Evolutionary conservation across 1,140 invertebrate genomes (phyloP), one percentile per base, ranked within the genome.

Genomic region (Bombus haemorrhoidalis): DNA sequence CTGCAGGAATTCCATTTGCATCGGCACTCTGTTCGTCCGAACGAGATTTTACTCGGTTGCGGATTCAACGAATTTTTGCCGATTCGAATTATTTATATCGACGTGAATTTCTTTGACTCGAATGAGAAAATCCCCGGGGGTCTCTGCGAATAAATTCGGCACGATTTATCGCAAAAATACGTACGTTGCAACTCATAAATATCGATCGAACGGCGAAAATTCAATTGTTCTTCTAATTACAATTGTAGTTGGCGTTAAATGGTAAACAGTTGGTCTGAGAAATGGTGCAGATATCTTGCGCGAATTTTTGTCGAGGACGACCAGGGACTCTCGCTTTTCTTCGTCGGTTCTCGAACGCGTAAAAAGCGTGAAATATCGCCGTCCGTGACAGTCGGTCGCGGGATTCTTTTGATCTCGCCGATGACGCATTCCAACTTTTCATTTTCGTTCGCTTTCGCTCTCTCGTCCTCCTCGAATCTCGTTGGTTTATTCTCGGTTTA

Each of bases 321-420:
- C 3, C 66, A 1, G 57, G 39, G 75, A 79, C 87, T 72, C 71
- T 78, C 85, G 75, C 25, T 66, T 83, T 62, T 83, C 66, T 39
- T 86, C 57, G 83, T 53, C 76, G 12, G 41, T 76, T 75, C 75
- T 34, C 64, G 75, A 89, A 87, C 83, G 79, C 71, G 76, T 69
- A 87, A 86, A 89, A 89, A 89, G 57, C 72, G 75, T 83, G 85
- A 92, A 87, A 88, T 90, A 85, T 69, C 66, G 32, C 62, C 71
- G 85, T 72, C 81, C 82, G 79, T 64, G 81, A 37, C 85, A 79
- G 73, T 83, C 34, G 71, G 75, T 74, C 62, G 47, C 73, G 77
- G 81, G 76, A 85, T 39, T 64, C 73, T 64, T 80, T 78, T 83
- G 77, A 76, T 84, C 78, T 85, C 69, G 59, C 76, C 81, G 77